Evolutionary conservation across 1,140 invertebrate species (phyloP).

Genomic region (Bombyx mori): ASM3026992v2 NC_085109.1:9932001-9932500

Average conservation of each 20-base stretch:
- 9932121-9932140: neutral
- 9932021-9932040: no score
- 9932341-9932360: no score
- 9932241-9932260: constrained; percentile 86
- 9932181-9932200: constrained; percentile 76
- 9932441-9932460: no score
- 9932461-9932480: no score
- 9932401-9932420: no score
- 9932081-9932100: neutral
- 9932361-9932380: no score
- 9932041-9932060: no score
- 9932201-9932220: constrained; percentile 89
- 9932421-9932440: no score
- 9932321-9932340: neutral
- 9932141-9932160: constrained; percentile 67
- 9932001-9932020: no score
- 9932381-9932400: no score
- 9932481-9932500: no score
- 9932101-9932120: neutral
- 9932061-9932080: neutral
- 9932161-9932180: constrained; percentile 76
- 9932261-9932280: constrained; percentile 83
- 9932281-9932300: constrained; percentile 77
- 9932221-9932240: constrained; percentile 93
- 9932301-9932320: constrained; percentile 82